Base-by-base conservation (phyloP, 2,888 invertebrate species). In the Heliconius sara region DNA sequence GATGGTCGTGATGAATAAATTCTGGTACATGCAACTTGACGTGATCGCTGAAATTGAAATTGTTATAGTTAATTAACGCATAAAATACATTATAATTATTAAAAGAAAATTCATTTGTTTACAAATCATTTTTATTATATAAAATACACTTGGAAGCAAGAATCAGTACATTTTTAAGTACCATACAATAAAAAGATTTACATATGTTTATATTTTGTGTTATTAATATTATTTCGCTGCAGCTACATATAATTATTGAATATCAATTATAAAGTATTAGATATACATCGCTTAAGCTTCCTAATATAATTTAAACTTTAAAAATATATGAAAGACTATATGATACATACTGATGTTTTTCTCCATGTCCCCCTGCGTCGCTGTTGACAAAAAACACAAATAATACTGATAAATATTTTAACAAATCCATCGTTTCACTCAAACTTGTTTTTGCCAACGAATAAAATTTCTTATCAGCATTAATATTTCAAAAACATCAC, bases 1-100 rank as follows among this genome's bases (percentile, higher is more conserved):
- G 96, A 81, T 95, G 93, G 73, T 96, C 95, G 82, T 96, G 96
- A 70, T 96, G 96, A 82, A 96, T 94, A 76, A 96, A 93, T 87
- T 96, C 95, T 27, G 96, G 96, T 13, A 96, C 93, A 86, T 96
- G 93, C 74, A 96, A 89, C 87, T 93, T 96, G 81, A 96, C 91
- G 86, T 96, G 96, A 76, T 96, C 93, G 85, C 96, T 96, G 93
- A 79, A 93, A 92, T 87, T 78, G 92, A 92, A 87, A 87, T 25
- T 65, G 43, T 25, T 25, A 43, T 16, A 70, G 16, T 70, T 25
- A 47, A 43, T 25, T 47, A 70, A 70, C 9, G 25, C 16, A 43
- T 70, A 25, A 43, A 22, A 19, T 27, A 70, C 9, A 19, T 43
- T 16, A 6, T 10, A 39, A 22, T n/a, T 7, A 10, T 10, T 10